Evolutionary conservation across 2,797 vertebrate genomes (phyloP).

Genomic region (Muscicapa comitata): DNA sequence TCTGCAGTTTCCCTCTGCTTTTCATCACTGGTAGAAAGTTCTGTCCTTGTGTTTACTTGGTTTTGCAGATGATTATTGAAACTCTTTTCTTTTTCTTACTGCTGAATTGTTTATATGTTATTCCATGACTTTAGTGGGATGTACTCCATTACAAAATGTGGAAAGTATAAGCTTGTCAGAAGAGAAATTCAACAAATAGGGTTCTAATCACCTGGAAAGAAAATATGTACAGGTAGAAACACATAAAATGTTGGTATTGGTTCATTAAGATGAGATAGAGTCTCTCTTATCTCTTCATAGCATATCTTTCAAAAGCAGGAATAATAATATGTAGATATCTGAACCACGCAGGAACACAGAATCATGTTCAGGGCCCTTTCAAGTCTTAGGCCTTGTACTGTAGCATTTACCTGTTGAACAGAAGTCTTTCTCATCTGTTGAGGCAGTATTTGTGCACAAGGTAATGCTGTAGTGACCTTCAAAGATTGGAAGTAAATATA

Average conservation of each 20-base stretch:
- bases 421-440: neutral
- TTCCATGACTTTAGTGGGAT: neutral
- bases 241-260: neutral
- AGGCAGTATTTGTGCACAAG: neutral
- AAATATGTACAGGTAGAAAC: neutral
- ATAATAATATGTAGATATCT: neutral
- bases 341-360: neutral
- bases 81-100: slow-evolving; percentile 23
- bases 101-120: slow-evolving; percentile 43
- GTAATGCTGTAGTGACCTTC: neutral
- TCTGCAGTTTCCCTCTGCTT: slow-evolving; percentile 61
- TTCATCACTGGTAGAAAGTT: slow-evolving; percentile 42
- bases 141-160: neutral
- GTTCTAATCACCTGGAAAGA: neutral
- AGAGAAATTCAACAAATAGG: neutral
- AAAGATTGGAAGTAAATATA: neutral
- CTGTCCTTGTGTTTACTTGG: slow-evolving; percentile 9
- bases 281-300: neutral
- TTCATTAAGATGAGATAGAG: neutral
- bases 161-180: neutral
- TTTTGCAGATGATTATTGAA: slow-evolving; percentile 39
- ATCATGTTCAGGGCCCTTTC: neutral
- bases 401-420: neutral
- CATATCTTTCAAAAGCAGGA: neutral
- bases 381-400: neutral